phyloP scores from a whole-genome alignment of 2,113 vertebrate species.

The Nothoprocta perdicaria region DNA sequence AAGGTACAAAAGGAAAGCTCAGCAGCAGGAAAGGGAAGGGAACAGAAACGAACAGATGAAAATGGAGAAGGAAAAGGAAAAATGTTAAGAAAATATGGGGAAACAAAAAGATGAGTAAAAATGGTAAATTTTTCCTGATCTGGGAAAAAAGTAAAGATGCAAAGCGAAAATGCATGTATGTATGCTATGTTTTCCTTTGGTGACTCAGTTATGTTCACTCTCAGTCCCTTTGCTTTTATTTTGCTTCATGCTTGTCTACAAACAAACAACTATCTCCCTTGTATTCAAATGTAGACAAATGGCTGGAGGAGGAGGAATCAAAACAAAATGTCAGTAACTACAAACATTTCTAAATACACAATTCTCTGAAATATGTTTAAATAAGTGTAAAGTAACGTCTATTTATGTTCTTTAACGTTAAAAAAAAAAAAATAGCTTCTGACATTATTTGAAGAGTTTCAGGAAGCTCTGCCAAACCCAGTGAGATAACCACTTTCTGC shows the following conservation, averaged over 20 bases:
- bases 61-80: neutral
- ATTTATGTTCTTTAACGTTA: conserved; percentile 4
- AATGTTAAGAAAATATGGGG: neutral
- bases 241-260: neutral
- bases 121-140: neutral
- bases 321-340: conserved; percentile 14
- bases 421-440: conserved; percentile 13
- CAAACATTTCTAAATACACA: conserved; percentile 7
- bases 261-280: neutral
- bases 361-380: neutral
- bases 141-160: neutral
- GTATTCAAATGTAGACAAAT: neutral
- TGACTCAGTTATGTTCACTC: neutral
- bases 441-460: neutral
- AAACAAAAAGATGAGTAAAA: neutral
- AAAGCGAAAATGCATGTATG: neutral
- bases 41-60: neutral
- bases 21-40: fast-evolving
- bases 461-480: neutral
- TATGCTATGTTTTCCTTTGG: neutral
- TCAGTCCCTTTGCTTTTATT: neutral
- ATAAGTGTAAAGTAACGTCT: neutral
- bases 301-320: neutral
- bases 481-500: neutral
- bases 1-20: neutral